Percentiles rank a stretch among this genome's conserved stretches.
phyloP scores from a whole-genome alignment of 2,888 invertebrate species.

The Magallana nippona region DNA sequence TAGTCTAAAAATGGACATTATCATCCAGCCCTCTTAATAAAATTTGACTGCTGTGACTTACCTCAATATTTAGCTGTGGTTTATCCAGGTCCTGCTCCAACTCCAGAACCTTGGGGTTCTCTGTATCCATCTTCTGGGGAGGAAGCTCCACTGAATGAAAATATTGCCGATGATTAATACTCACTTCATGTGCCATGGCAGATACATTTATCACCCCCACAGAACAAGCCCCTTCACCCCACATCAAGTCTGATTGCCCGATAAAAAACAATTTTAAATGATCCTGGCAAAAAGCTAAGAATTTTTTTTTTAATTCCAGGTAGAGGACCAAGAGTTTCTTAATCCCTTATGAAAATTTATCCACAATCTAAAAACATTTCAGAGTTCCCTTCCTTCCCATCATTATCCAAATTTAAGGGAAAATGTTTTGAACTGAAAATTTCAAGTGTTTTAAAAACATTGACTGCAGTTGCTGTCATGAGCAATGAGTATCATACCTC shows the following conservation, averaged over 20 bases:
- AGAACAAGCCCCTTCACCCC: not conserved
- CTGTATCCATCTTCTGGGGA: slow-evolving; percentile 67
- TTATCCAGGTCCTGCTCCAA: slow-evolving; percentile 68
- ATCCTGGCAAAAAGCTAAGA: not conserved
- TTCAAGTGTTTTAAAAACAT: too few species aligned
- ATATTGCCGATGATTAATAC: slow-evolving; percentile 23
- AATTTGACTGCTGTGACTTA: slow-evolving; percentile 47
- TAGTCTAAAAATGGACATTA: too few species aligned
- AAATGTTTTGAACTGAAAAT: too few species aligned
- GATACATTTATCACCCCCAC: slow-evolving; percentile 15
- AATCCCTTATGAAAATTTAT: too few species aligned
- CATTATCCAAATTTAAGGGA: too few species aligned
- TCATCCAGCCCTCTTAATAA: not conserved
- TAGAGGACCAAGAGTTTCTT: too few species aligned
- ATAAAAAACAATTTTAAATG: not conserved
- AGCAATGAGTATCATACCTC: slow-evolving; percentile 57
- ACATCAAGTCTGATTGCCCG: not conserved
- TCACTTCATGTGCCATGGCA: slow-evolving; percentile 27
- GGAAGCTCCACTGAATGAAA: slow-evolving; percentile 71
- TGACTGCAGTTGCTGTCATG: too few species aligned
- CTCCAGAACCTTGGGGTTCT: slow-evolving; percentile 65
- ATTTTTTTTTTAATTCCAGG: too few species aligned
- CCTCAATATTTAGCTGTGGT: slow-evolving; percentile 71
- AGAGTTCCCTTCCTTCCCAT: too few species aligned
- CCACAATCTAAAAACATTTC: too few species aligned